A percentile compares a stretch with the other conserved stretches of the same genome.
Evolutionary conservation across 2,888 invertebrate genomes (phyloP).

Genomic region (Globia sparganii): DNA sequence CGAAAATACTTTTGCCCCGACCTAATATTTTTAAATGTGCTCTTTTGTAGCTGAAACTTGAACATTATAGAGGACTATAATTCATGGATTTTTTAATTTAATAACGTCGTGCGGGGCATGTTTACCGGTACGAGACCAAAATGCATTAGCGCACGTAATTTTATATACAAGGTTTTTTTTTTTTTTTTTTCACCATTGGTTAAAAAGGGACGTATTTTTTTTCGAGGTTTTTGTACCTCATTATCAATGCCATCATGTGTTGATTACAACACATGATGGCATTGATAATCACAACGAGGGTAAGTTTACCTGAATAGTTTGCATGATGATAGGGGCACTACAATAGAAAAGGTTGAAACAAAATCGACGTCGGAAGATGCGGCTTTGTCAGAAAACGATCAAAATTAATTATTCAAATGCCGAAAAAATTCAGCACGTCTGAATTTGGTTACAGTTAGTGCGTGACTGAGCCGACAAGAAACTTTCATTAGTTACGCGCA

Average conservation of each 20-base stretch:
- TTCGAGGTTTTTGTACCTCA: not conserved
- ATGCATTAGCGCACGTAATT: not conserved
- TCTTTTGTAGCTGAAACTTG: constrained; percentile 22
- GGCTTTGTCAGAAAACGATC: not conserved
- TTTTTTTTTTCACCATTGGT: too few relatives aligned
- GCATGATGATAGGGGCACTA: not conserved
- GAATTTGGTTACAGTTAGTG: constrained; percentile 17
- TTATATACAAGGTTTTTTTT: not conserved
- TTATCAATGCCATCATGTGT: not conserved
- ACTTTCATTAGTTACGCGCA: constrained; percentile 34
- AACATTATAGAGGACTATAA: constrained; percentile 18
- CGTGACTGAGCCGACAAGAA: constrained; percentile 32
- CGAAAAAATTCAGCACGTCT: constrained; percentile 22
- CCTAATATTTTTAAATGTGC: constrained; percentile 1
- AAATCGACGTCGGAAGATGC: not conserved
- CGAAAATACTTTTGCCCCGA: too few relatives aligned
- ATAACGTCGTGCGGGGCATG: constrained; percentile 18
- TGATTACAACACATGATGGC: too few relatives aligned
- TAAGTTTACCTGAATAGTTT: not conserved
- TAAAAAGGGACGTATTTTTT: not conserved
- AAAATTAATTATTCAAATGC: constrained; percentile 31
- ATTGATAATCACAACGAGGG: too few relatives aligned
- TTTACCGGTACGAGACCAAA: constrained; percentile 13
- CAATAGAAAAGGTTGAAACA: not conserved
- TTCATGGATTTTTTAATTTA: constrained; percentile 43